Evolutionary conservation across 92 coral and sea anemone genomes (phyloP), one percentile per base, ranked within the genome.

Genomic region (Isaurus tuberculatus): DNA sequence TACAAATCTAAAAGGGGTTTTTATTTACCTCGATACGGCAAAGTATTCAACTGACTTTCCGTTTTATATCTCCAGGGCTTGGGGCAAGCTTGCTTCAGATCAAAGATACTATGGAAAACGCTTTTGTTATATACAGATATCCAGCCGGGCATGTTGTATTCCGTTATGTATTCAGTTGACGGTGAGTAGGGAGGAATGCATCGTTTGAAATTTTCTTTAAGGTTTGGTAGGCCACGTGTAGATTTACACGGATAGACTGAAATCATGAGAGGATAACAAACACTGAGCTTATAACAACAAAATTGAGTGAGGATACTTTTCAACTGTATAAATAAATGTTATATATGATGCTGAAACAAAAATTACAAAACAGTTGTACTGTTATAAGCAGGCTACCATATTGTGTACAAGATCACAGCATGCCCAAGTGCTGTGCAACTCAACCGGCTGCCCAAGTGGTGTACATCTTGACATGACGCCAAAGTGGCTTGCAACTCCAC

Each of bases 51-150:
- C 27, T 91, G 88, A 23, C 22, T 46, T n/a, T 94, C 87, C 2
- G 97, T 73, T 31, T 77, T 88, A 73, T 93, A 93, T 34, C 97
- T 87, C 97, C 97, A 93, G 17, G 97, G 97, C 60, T 89, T 93
- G 2, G 97, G 97, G 10, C 97, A 93, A 14, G 88, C 75, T 66
- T 91, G 85, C 65, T 68, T 34, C 37, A 93, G 55, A 43, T 93
- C 89, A 70, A 88, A 89, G 8, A 68, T 63, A 2, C 88, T 70
- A 16, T 88, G 87, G 70, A 89, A 91, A 29, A 49, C 73, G 63
- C 93, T 93, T 9, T 55, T 75, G 48, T 93, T 93, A 23, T 81
- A 79, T 10, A 93, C 93, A 8, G 97, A 91, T 65, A 93, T 42
- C 97, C 97, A 93, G 49, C 95, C 91, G 22, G 97, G 97, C 9